Evolutionary conservation across 23 tunicate species (phyloP), one percentile per base, ranked within the genome.

Genomic region (Diplosoma virens): DNA sequence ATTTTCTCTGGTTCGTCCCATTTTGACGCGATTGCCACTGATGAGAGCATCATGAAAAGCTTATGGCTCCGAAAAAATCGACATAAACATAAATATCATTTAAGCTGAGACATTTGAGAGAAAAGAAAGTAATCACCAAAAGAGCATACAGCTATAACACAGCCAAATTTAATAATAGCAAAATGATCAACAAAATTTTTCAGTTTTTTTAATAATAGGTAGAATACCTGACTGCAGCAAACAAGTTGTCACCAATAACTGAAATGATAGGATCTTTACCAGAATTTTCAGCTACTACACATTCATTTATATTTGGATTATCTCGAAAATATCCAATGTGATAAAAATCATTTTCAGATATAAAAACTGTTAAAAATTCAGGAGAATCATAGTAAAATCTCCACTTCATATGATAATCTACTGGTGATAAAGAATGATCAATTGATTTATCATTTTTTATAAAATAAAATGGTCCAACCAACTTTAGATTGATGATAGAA

Each of bases 401-500:
- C 97, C 97, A 92, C 31, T 71, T 66, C 73, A 92, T 56, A 69
- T 92, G 93, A 35, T 79, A 77, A 32, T 58, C 32, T 0, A 23
- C 7, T 1, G 83, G 65, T 7, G n/a, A n/a, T n/a, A n/a, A n/a
- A n/a, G n/a, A n/a, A n/a, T n/a, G n/a, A n/a, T n/a, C n/a, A n/a
- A n/a, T n/a, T n/a, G 61, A 24, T 60, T 73, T 73, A 31, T 37
- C 24, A 24, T 32, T 24, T 25, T 81, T 58, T 59, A 92, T 22
- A 58, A 37, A 66, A 33, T 85, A 79, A 70, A 84, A 92, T 1
- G 97, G 97, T 17, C 97, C 97, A 35, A 92, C 97, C 30, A 81
- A 33, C 14, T 69, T 37, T 37, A 79, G 66, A 1, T 73, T 73
- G 14, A 89, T 52, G 22, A 55, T 11, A n/a, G 59, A 26, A 32